Evolutionary conservation across 1,140 invertebrate species (phyloP), one percentile per base, ranked within the genome.

Genomic region (Heterodera carotae): DNA sequence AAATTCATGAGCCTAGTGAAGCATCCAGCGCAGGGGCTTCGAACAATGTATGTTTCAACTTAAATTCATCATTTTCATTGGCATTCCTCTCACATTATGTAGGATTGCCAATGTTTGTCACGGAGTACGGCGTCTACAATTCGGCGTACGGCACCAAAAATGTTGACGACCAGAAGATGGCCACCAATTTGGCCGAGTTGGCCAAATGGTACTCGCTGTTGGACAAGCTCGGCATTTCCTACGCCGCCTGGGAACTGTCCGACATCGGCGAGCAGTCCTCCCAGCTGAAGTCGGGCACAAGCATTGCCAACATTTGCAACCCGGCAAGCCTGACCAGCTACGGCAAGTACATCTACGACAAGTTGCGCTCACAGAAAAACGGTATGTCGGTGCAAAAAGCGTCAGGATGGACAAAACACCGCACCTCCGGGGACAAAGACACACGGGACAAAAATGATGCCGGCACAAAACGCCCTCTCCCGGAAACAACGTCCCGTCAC

Each of bases 201-300:
- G 43, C 34, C 10, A n/a, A 60, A 39, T 75, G 73, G 73, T 67
- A 34, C 29, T 8, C 27, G 22, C 31, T 75, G 4, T 34, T 75
- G 27, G 73, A 75, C 66, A 10, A 12, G 3, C 36, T 29, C 10
- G 43, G 62, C 5, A n/a, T 75, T 33, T 75, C 73, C 33, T 39
- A 75, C 66, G 7, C 33, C 60, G 62, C 56, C 10, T 75, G 73
- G 73, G 29, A 53, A 18, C 18, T 75, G 27, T 27, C 34, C 27
- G 59, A 75, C 66, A 75, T 66, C 36, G 60, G 31, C n/a, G 73
- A 75, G 29, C 25, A 62, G 27, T 33, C 73, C 0, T 31, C 73
- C 39, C 39, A 43, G 12, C 31, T 75, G 27, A 59, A 18, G 5
- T 10, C 43, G 33, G 56, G 59, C 0, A 67, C 59, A 7, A n/a